Percentiles rank a stretch among this genome's conserved stretches.
Conservation (phyloP, 2,797 vertebrate species). For the Anas georgica region DNA sequence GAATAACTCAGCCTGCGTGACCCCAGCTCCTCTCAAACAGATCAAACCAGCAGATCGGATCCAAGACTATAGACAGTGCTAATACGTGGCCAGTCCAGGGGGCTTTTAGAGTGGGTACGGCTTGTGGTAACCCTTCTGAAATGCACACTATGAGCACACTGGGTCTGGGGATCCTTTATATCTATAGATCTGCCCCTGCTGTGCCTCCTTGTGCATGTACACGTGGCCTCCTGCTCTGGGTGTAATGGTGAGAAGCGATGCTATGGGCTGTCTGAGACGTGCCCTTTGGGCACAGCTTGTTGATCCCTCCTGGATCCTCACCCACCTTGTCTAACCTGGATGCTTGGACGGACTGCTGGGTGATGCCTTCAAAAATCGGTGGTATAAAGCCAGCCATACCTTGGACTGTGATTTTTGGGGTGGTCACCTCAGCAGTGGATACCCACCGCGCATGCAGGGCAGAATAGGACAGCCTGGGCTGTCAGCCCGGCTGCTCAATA, state of each 20-base stretch:
- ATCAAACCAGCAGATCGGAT: not conserved
- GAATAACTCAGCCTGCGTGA: not conserved
- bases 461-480: not conserved
- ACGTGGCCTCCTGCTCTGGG: not conserved
- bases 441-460: not conserved
- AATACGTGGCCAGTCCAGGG: not conserved
- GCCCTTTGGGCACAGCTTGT: not conserved
- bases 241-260: too few species aligned
- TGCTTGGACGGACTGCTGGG: not conserved
- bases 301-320: not conserved
- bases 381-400: accelerated
- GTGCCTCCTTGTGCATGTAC: too few species aligned
- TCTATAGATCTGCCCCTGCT: not conserved
- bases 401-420: not conserved
- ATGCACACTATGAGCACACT: not conserved
- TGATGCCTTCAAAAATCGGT: not conserved
- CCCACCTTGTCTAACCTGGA: not conserved
- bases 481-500: not conserved
- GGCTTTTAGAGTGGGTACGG: not conserved
- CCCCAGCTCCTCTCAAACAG: not conserved
- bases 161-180: not conserved
- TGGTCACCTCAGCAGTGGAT: not conserved
- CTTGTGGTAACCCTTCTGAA: not conserved
- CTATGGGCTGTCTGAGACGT: not conserved
- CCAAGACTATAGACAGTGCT: not conserved